phyloP scores from a whole-genome alignment of 2,797 vertebrate species.

The Thalassophryne amazonica region DNA sequence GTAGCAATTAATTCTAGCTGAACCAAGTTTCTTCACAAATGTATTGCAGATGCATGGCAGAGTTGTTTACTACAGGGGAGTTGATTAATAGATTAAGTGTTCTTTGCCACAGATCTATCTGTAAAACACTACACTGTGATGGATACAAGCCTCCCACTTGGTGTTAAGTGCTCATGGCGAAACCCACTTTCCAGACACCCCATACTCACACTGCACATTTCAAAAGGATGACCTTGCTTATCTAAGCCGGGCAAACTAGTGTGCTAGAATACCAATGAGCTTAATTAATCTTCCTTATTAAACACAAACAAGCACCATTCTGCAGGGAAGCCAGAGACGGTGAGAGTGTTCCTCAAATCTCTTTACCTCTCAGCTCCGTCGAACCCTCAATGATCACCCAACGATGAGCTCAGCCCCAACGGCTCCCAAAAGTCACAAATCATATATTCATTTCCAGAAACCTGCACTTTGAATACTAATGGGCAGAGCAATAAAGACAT shows the following conservation, averaged over 20 bases:
- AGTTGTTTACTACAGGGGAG: slow-evolving; percentile 17
- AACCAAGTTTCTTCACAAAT: slow-evolving; percentile 22
- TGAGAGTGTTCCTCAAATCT: slow-evolving; percentile 38
- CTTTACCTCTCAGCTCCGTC: neutral
- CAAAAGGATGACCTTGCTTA: slow-evolving; percentile 53
- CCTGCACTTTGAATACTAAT: slow-evolving; percentile 47
- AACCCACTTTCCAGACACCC: slow-evolving; percentile 3
- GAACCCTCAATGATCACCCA: slow-evolving; percentile 11
- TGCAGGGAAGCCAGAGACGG: slow-evolving; percentile 5
- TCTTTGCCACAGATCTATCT: neutral
- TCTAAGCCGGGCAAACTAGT: slow-evolving; percentile 41
- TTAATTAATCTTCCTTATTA: slow-evolving; percentile 78
- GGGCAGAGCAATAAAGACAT: slow-evolving; percentile 42
- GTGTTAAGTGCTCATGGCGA: neutral
- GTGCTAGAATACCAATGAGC: slow-evolving; percentile 73
- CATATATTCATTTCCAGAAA: slow-evolving; percentile 49
- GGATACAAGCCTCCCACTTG: neutral
- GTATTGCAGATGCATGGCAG: slow-evolving; percentile 8
- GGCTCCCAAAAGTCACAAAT: slow-evolving; percentile 43
- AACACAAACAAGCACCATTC: slow-evolving; percentile 63
- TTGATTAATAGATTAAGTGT: slow-evolving; percentile 36
- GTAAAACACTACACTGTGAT: neutral
- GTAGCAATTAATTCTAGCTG: slow-evolving; percentile 26
- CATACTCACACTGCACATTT: slow-evolving; percentile 16
- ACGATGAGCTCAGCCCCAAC: slow-evolving; percentile 13